Conservation (phyloP, 2,888 invertebrate species). For the Acrobasis consociella region DNA sequence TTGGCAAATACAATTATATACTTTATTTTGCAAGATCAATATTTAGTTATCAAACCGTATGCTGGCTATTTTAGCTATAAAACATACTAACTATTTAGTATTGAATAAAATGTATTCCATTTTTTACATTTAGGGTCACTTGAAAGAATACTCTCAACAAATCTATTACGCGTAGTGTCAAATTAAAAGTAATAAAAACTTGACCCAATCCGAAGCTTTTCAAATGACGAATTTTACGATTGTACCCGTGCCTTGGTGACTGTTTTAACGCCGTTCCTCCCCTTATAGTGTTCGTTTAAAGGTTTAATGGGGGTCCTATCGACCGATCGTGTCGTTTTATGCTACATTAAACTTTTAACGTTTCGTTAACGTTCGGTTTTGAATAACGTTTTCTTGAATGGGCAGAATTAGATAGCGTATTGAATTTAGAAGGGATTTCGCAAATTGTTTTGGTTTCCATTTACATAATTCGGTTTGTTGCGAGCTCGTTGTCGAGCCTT, state of each 20-base stretch:
- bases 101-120: no score
- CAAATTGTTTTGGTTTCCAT: slow-evolving; percentile 17
- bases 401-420: slow-evolving; percentile 12
- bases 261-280: slow-evolving; percentile 38
- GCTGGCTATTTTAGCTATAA: no score
- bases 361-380: slow-evolving; percentile 15
- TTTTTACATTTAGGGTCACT: no score
- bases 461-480: slow-evolving; percentile 6
- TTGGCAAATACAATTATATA: no score
- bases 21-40: no score
- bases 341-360: slow-evolving; percentile 23
- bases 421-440: slow-evolving; percentile 15
- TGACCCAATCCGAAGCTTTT: slow-evolving; percentile 26
- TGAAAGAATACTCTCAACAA: neutral
- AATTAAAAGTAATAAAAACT: slow-evolving; percentile 15
- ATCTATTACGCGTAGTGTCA: slow-evolving; percentile 4
- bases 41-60: no score
- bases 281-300: slow-evolving; percentile 43
- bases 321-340: slow-evolving; percentile 37
- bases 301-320: slow-evolving; percentile 40
- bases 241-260: slow-evolving; percentile 30
- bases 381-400: slow-evolving; percentile 7
- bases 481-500: neutral
- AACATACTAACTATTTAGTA: no score
- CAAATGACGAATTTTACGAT: slow-evolving; percentile 39